phyloP scores from a whole-genome alignment of 2,888 invertebrate species.

The Anarsia innoxiella region DNA sequence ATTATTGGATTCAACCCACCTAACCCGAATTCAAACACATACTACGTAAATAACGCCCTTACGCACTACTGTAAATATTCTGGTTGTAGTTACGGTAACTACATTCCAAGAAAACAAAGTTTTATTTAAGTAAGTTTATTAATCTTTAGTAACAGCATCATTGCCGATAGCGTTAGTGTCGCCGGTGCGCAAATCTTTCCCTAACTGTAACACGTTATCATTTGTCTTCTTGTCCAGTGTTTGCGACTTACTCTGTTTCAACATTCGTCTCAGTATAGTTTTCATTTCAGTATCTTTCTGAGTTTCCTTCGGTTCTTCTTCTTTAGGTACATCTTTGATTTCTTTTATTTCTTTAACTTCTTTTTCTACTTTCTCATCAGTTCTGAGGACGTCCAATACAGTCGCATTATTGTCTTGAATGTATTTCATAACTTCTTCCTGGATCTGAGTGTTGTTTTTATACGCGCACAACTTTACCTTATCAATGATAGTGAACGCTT shows the following conservation, averaged over 20 bases:
- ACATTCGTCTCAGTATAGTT: conserved; percentile 1
- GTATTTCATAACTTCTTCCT: conserved; percentile 29
- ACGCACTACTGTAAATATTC: too few relatives aligned
- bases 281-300: neutral
- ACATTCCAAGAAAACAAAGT: too few relatives aligned
- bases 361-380: conserved; percentile 38
- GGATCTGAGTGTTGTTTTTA: conserved; percentile 26
- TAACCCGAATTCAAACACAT: too few relatives aligned
- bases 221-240: conserved; percentile 16
- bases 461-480: conserved; percentile 40
- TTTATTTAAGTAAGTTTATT: too few relatives aligned
- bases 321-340: neutral
- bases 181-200: neutral
- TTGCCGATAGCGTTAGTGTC: neutral
- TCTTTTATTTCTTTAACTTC: conserved; percentile 31
- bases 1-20: too few relatives aligned
- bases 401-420: conserved; percentile 52
- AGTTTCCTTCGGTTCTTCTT: neutral
- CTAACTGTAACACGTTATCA: neutral
- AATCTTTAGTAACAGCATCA: too few relatives aligned
- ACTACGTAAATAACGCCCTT: too few relatives aligned
- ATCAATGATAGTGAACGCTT: conserved; percentile 40
- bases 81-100: too few relatives aligned
- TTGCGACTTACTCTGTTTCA: neutral
- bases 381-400: conserved; percentile 35